These are phyloP conservation scores for Crotalus tigris DNA, from an alignment of 2,113 vertebrate genomes.

Conservation along the genomic window DNA sequence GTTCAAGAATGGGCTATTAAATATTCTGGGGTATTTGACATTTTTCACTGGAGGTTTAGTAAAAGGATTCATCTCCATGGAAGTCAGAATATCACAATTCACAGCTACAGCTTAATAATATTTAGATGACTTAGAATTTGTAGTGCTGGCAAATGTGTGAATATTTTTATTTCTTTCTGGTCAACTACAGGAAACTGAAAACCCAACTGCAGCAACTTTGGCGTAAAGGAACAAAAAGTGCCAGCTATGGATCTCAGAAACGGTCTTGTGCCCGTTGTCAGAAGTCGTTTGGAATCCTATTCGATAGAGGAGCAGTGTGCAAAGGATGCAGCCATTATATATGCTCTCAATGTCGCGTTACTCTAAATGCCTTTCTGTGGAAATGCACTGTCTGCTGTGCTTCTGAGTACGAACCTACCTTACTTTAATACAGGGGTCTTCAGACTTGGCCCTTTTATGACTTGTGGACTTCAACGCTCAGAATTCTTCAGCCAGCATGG, in stretches of 20 bases:
- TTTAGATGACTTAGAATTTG: neutral
- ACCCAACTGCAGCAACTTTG: slow-evolving; percentile 79
- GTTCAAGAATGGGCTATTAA: neutral
- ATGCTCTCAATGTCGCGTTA: slow-evolving; percentile 79
- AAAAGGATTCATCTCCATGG: neutral
- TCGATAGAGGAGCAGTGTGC: slow-evolving; percentile 83
- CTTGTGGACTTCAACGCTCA: no score
- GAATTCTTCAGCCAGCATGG: no score
- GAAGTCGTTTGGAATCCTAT: slow-evolving; percentile 73
- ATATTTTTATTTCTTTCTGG: neutral
- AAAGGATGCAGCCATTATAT: slow-evolving; percentile 87
- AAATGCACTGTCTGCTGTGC: slow-evolving; percentile 87
- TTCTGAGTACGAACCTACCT: slow-evolving; percentile 70
- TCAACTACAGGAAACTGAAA: slow-evolving; percentile 78
- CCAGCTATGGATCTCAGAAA: slow-evolving; percentile 61
- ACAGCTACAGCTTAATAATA: neutral
- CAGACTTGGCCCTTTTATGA: no score
- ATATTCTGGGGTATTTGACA: neutral
- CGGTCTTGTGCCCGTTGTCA: slow-evolving; percentile 84
- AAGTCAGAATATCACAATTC: neutral
- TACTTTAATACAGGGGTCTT: neutral
- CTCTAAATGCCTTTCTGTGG: slow-evolving; percentile 68
- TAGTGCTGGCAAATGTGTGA: neutral
- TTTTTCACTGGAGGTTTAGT: neutral
- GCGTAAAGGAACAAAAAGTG: slow-evolving; percentile 68